Evolutionary conservation across 2,797 vertebrate species (phyloP), one percentile per base, ranked within the genome.

Genomic region (Choloepus didactylus): DNA sequence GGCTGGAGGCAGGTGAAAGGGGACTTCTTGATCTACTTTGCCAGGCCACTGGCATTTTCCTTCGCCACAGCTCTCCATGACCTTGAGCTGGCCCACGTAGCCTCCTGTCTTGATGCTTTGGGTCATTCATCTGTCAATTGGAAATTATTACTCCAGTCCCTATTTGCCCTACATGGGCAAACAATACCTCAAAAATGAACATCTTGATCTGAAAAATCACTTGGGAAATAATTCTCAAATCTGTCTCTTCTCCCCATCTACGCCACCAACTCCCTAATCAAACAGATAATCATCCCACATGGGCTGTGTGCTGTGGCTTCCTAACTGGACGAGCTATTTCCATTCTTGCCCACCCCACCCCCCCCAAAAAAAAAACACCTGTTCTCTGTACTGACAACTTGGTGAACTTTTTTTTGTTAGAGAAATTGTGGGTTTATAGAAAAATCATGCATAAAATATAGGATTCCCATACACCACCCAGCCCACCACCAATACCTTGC

Each of bases 121-220:
- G 51, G 87, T 90, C 88, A 70, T 56, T 59, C 54, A 85, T 15
- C 73, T 95, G n/a, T 94, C 96, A 87, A 77, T 66, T 35, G 16
- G 75, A 70, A 94, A 90, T 75, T 87, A 88, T 86, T 44, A 66
- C 46, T 31, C 46, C 23, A 46, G 69, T 2, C 31, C 62, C 59
- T 38, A 14, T 82, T 82, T 76, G 27, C 38, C 44, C 67, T 64
- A 59, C 41, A n/a, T 86, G 59, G 35, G 25, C 73, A 86, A 79
- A 64, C 49, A 87, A 49, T 16, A 56, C 25, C 85, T 93, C 85
- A 67, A 87, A 92, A 92, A 77, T 31, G 38, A 92, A 94, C 67
- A 77, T 41, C 54, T 29, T 60, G 60, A 76, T 95, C 73, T 77
- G 83, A 92, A 88, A 84, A 81, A 15, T 83, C 35, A 46, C 38